Conservation (phyloP, 2,113 vertebrate species). For the Toxotes jaculatrix region DNA sequence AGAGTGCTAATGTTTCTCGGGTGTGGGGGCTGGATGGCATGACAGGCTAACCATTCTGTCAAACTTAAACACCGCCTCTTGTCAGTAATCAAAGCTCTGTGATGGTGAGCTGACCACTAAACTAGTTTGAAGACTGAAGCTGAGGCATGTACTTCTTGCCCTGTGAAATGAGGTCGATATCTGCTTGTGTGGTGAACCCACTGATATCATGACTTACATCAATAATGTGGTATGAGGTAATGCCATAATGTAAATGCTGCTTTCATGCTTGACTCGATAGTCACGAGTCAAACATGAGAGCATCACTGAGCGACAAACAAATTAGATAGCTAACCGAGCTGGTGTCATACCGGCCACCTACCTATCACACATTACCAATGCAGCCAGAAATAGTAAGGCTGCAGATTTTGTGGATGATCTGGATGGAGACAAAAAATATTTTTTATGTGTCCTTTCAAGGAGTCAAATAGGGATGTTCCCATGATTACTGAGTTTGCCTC, state of each 20-base stretch:
- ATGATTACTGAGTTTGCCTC: conserved; percentile 18
- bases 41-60: background rate
- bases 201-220: background rate
- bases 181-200: background rate
- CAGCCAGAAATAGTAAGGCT: conserved; percentile 7
- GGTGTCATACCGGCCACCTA: conserved; percentile 13
- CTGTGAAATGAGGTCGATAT: conserved; percentile 24
- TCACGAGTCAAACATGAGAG: conserved; percentile 28
- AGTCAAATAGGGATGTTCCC: conserved; percentile 24
- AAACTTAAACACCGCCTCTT: conserved; percentile 1
- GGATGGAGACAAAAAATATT: conserved; percentile 9
- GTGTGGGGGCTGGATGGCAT: background rate
- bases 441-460: conserved; percentile 6
- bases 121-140: background rate
- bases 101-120: conserved; percentile 16
- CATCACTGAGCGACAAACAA: conserved; percentile 8
- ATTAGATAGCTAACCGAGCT: conserved; percentile 9
- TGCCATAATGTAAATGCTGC: background rate
- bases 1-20: background rate
- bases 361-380: background rate
- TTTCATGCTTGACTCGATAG: background rate
- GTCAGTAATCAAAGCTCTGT: conserved; percentile 3
- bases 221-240: background rate
- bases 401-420: background rate
- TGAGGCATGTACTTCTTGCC: background rate